Conservation (phyloP, 30 jellyfish, hydroid and myxozoan species). For the Hydractinia echinata region DNA sequence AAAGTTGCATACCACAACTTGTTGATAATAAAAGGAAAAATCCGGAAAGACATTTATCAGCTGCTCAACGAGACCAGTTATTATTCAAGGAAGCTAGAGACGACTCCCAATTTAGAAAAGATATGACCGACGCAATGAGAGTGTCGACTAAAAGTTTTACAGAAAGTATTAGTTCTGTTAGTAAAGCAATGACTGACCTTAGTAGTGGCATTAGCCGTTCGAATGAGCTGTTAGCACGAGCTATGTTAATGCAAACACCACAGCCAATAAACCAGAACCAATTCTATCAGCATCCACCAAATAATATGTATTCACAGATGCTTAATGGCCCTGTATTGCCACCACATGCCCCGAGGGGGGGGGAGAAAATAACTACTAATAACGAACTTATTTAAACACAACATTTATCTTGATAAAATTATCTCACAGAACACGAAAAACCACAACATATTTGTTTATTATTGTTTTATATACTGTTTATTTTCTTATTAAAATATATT, state of each 20-base stretch:
- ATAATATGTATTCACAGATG: not conserved
- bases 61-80: not conserved
- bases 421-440: too few relatives aligned
- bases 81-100: not conserved
- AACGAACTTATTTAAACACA: too few relatives aligned
- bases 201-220: not conserved
- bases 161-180: too few relatives aligned
- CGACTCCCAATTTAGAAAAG: not conserved
- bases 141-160: too few relatives aligned
- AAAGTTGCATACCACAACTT: slow-evolving; percentile 12
- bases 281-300: slow-evolving; percentile 1
- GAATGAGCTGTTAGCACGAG: not conserved
- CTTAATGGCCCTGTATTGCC: slow-evolving; percentile 1
- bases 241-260: not conserved
- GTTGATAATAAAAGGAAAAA: not conserved
- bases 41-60: not conserved
- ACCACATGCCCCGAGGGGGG: too few relatives aligned
- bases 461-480: too few relatives aligned
- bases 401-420: too few relatives aligned
- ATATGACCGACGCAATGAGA: too few relatives aligned
- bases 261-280: slow-evolving; percentile 8
- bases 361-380: too few relatives aligned
- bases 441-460: too few relatives aligned
- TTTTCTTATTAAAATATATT: too few relatives aligned
- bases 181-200: too few relatives aligned